Base-by-base conservation (phyloP, 2,888 invertebrate species). In the Yponomeuta malinellus region DNA sequence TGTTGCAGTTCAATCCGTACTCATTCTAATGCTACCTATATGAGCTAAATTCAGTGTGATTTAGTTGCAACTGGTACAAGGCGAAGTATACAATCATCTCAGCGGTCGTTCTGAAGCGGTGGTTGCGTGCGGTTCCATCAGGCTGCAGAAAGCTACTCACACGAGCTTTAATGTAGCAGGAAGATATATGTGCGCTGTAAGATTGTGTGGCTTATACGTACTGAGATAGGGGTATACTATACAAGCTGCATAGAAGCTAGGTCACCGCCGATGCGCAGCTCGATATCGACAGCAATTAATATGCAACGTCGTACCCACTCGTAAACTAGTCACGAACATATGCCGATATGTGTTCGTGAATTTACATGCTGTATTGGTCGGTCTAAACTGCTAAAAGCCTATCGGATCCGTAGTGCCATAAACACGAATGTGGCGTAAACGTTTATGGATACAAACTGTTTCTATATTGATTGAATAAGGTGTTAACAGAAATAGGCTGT, bases 321-420 rank as follows among this genome's bases (percentile, higher is more conserved):
- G 90, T 90, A 89, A 88, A 90, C 89, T 85, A 89, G 88, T 90
- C 91, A 90, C 90, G 90, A 90, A 89, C 89, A 89, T 87, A 91
- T 89, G 90, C 90, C 90, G 88, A 91, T 90, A 90, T 87, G 86
- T 82, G 83, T 83, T 82, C 84, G 86, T 88, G 88, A 88, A 70
- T 70, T 70, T 70, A 70, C 70, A 70, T 70, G 70, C 52, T 59
- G 52, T 59, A 59, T 59, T 59, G 52, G 52, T 59, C 52, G 33
- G 33, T 65, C 33, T 65, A 59, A 59, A 59, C 15, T 59, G 12
- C 52, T 59, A 59, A 59, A 59, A 59, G 52, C 52, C 52, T 59
- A 59, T 59, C 15, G 52, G 52, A 59, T 59, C 52, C 15, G 52
- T 59, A 12, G 52, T 59, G 52, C 52, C 52, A 59, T 59, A 59